Evolutionary conservation across 2,113 vertebrate species (phyloP), one percentile per base, ranked within the genome.

Genomic region (Columba livia): DNA sequence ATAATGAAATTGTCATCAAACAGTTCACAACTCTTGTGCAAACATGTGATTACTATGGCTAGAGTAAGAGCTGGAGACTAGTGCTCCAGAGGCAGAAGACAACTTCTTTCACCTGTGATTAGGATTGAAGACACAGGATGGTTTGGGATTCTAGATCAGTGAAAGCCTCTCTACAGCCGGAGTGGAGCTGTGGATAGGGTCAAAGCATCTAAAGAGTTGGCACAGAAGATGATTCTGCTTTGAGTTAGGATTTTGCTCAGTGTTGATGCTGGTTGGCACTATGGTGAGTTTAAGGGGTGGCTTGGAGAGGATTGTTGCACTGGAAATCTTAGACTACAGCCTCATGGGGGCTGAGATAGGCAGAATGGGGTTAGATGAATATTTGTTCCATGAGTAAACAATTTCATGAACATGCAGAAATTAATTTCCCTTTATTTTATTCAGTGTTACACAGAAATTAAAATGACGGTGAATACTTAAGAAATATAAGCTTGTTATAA

Each of bases 401-500:
- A 75, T 56, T 87, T 66, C 34, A 29, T 34, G 58, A 95, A 57
- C 1, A 20, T 58, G 78, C 53, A 82, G 78, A 73, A 95, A 93
- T 91, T 50, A 79, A 87, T 77, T 85, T 89, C 74, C n/a, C 81
- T 82, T 84, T 67, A 2, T 90, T 94, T 94, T 89, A 65, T 50
- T 89, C 89, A 84, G 60, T 12, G 34, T 85, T 72, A 42, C 42
- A 17, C 62, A 93, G 78, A 62, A 92, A 89, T 89, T 77, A 61
- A 95, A 96, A 57, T 14, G 28, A 72, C 7, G 3, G 47, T 1
- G 6, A 85, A 80, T 57, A 50, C 87, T 92, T 38, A 21, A 93
- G 95, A 85, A 95, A 61, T 91, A 85, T 9, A 72, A 89, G 91
- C 93, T 95, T 54, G 79, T 94, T 95, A 65, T 31, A 88, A 67